Evolutionary conservation across 1,140 invertebrate genomes (phyloP).

Genomic region (Temnothorax curvispinosus): DNA sequence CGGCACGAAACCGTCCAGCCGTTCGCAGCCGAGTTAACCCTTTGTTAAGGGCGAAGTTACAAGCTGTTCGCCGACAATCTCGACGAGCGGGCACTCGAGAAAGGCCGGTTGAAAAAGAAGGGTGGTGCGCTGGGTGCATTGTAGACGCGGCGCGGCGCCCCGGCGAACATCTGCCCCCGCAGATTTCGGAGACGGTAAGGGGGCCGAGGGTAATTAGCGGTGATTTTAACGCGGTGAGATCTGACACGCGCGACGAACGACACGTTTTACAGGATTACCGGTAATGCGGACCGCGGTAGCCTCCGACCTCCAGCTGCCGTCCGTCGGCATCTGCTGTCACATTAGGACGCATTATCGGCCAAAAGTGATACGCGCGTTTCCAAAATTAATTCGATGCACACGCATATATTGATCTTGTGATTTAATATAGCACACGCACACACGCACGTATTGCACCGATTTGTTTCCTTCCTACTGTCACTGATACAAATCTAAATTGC

Average conservation of each 20-base stretch:
- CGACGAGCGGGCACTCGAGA: slow-evolving; percentile 38
- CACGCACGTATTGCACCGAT: not conserved
- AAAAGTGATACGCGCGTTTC: slow-evolving; percentile 11
- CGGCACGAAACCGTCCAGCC: not conserved
- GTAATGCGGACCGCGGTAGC: slow-evolving; percentile 45
- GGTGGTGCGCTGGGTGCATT: slow-evolving; percentile 20
- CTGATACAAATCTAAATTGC: too few species aligned
- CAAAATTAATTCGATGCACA: not conserved
- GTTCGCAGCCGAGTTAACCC: slow-evolving; percentile 45
- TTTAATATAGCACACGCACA: not conserved
- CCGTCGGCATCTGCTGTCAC: slow-evolving; percentile 76
- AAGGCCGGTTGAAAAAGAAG: slow-evolving; percentile 2
- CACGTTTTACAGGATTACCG: slow-evolving; percentile 65
- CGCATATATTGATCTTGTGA: not conserved
- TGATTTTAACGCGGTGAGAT: slow-evolving; percentile 70
- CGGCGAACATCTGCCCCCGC: slow-evolving; percentile 46
- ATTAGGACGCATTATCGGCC: slow-evolving; percentile 51
- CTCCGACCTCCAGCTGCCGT: slow-evolving; percentile 67
- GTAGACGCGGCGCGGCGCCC: not conserved
- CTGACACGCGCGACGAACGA: slow-evolving; percentile 53
- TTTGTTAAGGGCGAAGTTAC: slow-evolving; percentile 48
- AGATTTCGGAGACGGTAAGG: not conserved
- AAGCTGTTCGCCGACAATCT: slow-evolving; percentile 53
- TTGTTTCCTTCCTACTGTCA: too few species aligned
- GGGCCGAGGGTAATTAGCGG: slow-evolving; percentile 74